These are phyloP conservation scores for Mola mola DNA, from an alignment of 2,113 vertebrate genomes.

Conservation along the genomic window DNA sequence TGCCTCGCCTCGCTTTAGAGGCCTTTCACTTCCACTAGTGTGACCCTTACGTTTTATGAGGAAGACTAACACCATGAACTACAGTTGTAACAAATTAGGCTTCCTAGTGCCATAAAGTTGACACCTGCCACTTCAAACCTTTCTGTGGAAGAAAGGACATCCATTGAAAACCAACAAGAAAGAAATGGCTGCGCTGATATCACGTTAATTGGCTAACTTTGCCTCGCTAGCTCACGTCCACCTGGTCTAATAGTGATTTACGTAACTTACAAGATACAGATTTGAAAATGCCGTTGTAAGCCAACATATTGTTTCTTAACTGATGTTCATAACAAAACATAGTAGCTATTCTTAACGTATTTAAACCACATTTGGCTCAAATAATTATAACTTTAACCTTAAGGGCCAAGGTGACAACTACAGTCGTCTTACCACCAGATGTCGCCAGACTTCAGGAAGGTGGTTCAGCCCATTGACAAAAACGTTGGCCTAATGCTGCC, in stretches of 20 bases:
- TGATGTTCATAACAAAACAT: too few relatives aligned
- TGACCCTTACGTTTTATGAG: constrained; percentile 64
- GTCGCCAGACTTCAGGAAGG: constrained; percentile 25
- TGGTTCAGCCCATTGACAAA: rapidly evolving
- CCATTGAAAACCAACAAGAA: constrained; percentile 4
- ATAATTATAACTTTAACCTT: too few relatives aligned
- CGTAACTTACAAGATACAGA: not conserved
- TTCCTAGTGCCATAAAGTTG: constrained; percentile 68
- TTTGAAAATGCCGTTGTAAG: too few relatives aligned
- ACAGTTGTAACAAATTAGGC: constrained; percentile 77
- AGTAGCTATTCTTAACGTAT: too few relatives aligned
- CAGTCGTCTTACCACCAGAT: constrained; percentile 36
- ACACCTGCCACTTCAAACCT: constrained; percentile 75
- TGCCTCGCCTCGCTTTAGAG: constrained; percentile 18
- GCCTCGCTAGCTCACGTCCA: not conserved
- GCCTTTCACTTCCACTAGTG: constrained; percentile 33
- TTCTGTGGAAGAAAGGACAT: constrained; percentile 24
- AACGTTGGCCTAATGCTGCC: constrained; percentile 6
- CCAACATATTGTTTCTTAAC: too few relatives aligned
- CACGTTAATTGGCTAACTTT: constrained; percentile 7
- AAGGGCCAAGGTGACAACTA: too few relatives aligned
- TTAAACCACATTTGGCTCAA: too few relatives aligned
- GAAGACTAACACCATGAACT: constrained; percentile 53
- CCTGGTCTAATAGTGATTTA: too few relatives aligned
- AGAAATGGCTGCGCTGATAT: not conserved